Percentiles rank a stretch among this genome's conserved stretches.
These are phyloP conservation scores for Pao palembangensis DNA, from an alignment of 2,113 vertebrate species.

Conservation along the genomic window DNA sequence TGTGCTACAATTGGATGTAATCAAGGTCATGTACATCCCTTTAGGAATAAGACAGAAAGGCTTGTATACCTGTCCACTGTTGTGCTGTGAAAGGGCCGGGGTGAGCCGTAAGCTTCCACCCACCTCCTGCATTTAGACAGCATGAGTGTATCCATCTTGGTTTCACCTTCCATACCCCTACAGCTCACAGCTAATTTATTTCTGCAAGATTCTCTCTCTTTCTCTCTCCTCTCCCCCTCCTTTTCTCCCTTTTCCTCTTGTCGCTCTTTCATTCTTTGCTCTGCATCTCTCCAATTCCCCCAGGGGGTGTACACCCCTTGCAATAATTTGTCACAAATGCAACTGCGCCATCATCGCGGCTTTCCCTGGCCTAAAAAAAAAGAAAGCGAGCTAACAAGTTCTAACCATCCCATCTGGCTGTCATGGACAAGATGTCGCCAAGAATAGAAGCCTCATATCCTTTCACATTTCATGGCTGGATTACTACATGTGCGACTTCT, in stretches of 20 bases:
- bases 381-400: conserved; percentile 37
- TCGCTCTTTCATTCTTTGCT: conserved; percentile 40
- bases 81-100: conserved; percentile 46
- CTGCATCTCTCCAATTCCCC: conserved; percentile 48
- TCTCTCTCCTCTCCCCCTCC: conserved; percentile 7
- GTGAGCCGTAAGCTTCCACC: conserved; percentile 60
- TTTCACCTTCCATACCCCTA: conserved; percentile 54
- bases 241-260: conserved; percentile 22
- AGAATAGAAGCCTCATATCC: conserved; percentile 65
- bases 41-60: conserved; percentile 43
- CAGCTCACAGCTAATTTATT: conserved; percentile 59
- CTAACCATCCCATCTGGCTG: conserved; percentile 68
- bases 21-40: conserved; percentile 27
- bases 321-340: conserved; percentile 69
- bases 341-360: conserved; percentile 55
- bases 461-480: conserved; percentile 65
- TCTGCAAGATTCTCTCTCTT: conserved; percentile 42
- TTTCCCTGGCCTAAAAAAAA: conserved; percentile 47
- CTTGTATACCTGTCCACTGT: conserved; percentile 46
- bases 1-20: conserved; percentile 43
- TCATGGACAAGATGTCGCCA: conserved; percentile 57
- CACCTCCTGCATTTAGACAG: conserved; percentile 51
- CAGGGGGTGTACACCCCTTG: conserved; percentile 47
- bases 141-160: conserved; percentile 51
- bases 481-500: conserved; percentile 59